These are phyloP conservation scores for Sciurus vulgaris DNA, from an alignment of 2,797 vertebrate genomes.

Conservation along the genomic window DNA sequence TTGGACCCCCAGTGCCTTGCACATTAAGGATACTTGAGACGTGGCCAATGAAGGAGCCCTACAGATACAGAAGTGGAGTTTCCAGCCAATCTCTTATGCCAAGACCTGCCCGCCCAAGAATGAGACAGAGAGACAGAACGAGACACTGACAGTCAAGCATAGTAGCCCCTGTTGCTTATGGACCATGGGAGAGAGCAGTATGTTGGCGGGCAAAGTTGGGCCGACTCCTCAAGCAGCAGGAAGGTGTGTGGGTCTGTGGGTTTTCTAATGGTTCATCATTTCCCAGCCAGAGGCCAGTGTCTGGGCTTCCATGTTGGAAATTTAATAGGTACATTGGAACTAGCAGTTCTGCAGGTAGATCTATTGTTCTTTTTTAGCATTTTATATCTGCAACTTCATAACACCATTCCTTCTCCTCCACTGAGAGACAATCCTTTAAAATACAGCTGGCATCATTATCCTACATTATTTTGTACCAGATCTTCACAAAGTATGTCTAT, in stretches of 20 bases:
- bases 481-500: background rate
- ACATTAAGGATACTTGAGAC: background rate
- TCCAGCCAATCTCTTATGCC: background rate
- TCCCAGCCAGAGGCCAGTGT: background rate
- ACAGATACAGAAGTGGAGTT: background rate
- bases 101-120: background rate
- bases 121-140: background rate
- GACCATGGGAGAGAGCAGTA: background rate
- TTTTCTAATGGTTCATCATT: background rate
- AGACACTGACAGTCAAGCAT: background rate
- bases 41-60: background rate
- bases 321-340: background rate
- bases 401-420: fast-evolving
- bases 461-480: background rate
- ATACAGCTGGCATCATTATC: background rate
- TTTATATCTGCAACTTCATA: background rate
- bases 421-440: background rate
- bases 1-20: background rate
- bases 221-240: background rate
- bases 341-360: background rate
- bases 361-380: background rate
- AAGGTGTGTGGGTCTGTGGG: background rate
- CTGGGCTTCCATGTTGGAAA: background rate
- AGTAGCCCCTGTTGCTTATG: background rate
- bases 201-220: background rate